Base-by-base conservation (phyloP, 2,888 invertebrate species). In the Calliopum simillimum region DNA sequence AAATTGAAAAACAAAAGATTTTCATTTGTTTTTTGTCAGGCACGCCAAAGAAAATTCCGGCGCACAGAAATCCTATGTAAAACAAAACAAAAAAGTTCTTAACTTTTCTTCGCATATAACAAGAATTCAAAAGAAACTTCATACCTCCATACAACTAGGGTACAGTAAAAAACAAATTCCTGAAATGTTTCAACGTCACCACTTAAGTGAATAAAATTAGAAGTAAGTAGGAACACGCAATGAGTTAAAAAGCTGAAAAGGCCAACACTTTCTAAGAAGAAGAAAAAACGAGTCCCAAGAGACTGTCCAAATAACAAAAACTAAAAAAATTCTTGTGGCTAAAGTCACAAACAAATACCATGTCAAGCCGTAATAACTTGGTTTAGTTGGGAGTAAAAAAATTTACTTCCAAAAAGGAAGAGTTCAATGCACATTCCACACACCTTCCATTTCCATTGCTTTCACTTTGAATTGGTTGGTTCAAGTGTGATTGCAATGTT, bases 401-500 rank as follows among this genome's bases (percentile, higher is more conserved):
- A 33, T 33, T 33, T 53, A 71, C 68, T 61, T 51, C 44, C 16
- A 69, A 61, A 51, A 56, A 66, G n/a, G 58, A 67, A 41, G 59
- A 59, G 43, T 53, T 64, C 68, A 64, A 68, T 63, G 58, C 55
- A 21, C 12, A 64, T 49, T 56, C 43, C 5, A n/a, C n/a, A 21
- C 23, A 14, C 25, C 43, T 13, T 65, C 33, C 33, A 33, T 33
- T 33, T 25, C 41, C 1, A 21, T 23, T 19, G 46, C 12, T 23
- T 44, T 61, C 46, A 13, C 6, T 61, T 44, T 8, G 8, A 33
- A n/a, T 43, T 53, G 68, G 23, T 55, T 21, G 53, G 33, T 59
- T 72, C 73, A 74, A 75, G 76, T 76, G 74, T 73, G 73, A 74
- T 75, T 72, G 66, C 74, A 76, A 76, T 74, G 69, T 74, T 77